Percentiles rank a stretch among this genome's conserved stretches.
phyloP scores from a whole-genome alignment of 1,140 invertebrate genomes.

The Triops longicaudatus region DNA sequence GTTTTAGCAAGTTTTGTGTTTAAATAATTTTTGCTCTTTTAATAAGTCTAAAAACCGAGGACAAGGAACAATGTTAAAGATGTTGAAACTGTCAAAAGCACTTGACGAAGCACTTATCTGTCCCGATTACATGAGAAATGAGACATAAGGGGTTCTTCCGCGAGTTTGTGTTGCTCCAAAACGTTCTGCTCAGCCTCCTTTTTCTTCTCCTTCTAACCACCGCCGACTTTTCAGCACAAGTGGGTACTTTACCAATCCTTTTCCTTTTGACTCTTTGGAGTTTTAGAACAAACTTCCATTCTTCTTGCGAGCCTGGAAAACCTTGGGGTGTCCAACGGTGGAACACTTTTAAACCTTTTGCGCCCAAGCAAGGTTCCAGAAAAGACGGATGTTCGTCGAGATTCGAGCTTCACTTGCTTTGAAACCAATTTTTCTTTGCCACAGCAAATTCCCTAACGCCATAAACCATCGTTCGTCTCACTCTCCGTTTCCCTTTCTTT shows the following conservation, averaged over 20 bases:
- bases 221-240: slow-evolving; percentile 2
- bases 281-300: not conserved
- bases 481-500: not conserved
- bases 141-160: not conserved
- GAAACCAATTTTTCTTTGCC: slow-evolving; percentile 12
- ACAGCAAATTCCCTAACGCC: slow-evolving; percentile 3
- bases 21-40: no score
- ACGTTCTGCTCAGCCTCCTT: not conserved
- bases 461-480: slow-evolving; percentile 15
- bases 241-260: not conserved
- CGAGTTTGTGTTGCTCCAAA: slow-evolving; percentile 2
- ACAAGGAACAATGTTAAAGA: not conserved
- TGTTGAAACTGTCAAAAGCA: not conserved
- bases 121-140: slow-evolving; percentile 6
- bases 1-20: no score
- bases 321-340: not conserved
- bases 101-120: not conserved
- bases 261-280: not conserved
- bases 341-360: not conserved
- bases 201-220: not conserved
- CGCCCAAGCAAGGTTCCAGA: not conserved
- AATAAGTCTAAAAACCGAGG: not conserved
- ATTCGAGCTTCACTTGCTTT: not conserved
- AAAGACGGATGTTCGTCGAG: not conserved
- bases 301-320: not conserved